Evolutionary conservation across 2,113 vertebrate genomes (phyloP).

Genomic region (Hippolais icterina): DNA sequence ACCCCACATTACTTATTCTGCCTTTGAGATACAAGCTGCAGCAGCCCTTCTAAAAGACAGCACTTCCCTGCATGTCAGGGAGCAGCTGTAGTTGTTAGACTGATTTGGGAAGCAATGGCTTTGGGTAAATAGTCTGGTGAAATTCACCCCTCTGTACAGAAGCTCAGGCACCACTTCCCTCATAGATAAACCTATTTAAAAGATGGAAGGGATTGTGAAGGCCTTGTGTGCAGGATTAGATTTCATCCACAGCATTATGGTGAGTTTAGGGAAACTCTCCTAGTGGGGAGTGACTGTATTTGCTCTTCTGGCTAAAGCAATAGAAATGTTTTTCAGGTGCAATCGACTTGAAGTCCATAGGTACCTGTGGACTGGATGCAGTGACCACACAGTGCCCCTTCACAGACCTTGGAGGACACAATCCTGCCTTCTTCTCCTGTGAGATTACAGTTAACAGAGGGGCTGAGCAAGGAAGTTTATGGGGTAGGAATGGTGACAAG

Average conservation of each 20-base stretch:
- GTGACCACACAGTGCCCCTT: not conserved
- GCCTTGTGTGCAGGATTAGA: not conserved
- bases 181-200: not conserved
- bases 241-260: not conserved
- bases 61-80: conserved; percentile 11
- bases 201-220: not conserved
- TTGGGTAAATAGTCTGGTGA: not conserved
- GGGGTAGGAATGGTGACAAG: not conserved
- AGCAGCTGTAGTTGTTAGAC: conserved; percentile 1
- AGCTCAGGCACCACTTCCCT: not conserved
- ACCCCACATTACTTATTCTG: conserved; percentile 32
- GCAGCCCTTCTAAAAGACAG: conserved; percentile 1
- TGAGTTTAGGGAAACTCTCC: not conserved
- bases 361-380: not conserved
- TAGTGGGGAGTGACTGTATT: not conserved
- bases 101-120: conserved; percentile 4
- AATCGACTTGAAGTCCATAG: not conserved
- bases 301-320: not conserved
- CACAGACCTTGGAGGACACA: not conserved
- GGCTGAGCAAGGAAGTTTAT: not conserved
- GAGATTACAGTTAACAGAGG: not conserved
- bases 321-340: not conserved
- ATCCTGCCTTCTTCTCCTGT: not conserved
- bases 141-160: not conserved
- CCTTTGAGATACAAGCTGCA: conserved; percentile 17